Evolutionary conservation across 1,140 invertebrate species (phyloP), one percentile per base, ranked within the genome.

Genomic region (Ceratina japonica): DNA sequence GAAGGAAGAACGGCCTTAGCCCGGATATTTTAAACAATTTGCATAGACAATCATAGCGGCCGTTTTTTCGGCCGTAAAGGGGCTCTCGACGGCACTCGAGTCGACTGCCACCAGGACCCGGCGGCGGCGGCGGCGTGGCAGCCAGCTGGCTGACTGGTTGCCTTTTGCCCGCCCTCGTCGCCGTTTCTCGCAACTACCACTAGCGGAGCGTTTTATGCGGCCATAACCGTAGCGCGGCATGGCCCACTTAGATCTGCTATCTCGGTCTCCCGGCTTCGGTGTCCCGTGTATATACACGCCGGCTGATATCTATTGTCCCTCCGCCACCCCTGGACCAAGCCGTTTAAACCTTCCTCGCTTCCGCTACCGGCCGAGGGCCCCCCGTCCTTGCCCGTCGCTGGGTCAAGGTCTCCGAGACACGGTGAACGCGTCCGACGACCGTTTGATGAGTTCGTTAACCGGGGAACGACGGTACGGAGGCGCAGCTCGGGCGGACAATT

Each of bases 171-270:
- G 65, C 84, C 74, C 76, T 20, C 73, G 44, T 66, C 79, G 79
- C 80, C 61, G 51, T 56, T 56, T n/a, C 54, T 66, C 75, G 75
- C 79, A 75, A 77, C 77, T 73, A 81, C 87, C 54, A 69, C 77
- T 65, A 66, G 63, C 75, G 82, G 88, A 89, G 81, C 90, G 88
- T 92, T 93, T 93, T 92, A 92, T 92, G 90, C 81, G 80, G 86
- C 91, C 86, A 92, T 93, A 92, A 92, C 91, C 91, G 87, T 92
- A 91, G 90, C 89, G 70, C 86, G 86, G 89, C 88, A 93, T 92
- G 89, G 91, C 91, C 92, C 91, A 92, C 92, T 93, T 93, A 92
- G 92, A 92, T 93, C 91, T 88, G 82, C 90, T 92, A 93, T 93
- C 92, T 90, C 83, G 82, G 84, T 44, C 37, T 85, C 81, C 84